Evolutionary conservation across 2,797 vertebrate species (phyloP), one percentile per base, ranked within the genome.

Genomic region (Sylvilagus floridanus): DNA sequence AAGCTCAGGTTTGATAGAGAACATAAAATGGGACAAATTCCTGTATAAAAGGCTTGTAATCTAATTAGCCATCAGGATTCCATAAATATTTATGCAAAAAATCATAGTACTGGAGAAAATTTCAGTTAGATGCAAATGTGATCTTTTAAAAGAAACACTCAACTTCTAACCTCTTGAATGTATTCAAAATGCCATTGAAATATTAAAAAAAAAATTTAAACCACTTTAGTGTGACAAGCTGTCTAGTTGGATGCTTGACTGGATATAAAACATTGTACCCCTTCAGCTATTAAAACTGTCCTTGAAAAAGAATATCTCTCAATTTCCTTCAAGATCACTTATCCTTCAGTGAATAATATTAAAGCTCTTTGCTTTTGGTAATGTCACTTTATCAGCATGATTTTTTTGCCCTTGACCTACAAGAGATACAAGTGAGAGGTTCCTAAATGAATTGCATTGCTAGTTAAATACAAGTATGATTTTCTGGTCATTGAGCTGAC

Each of bases 251-350:
- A 95, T 76, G 76, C 73, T 83, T 92, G 76, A 63, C 76, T 91
- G 62, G 71, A 87, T 95, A 94, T 91, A 91, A 93, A 95, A 68
- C 69, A 84, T 88, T 82, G 86, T 54, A 83, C 54, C 85, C 73
- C 76, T 96, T 94, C 60, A 88, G 92, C 86, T 96, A 84, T 95
- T 96, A 97, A 96, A 79, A n/a, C 37, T 96, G 96, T 84, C 84
- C 93, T 97, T 96, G 95, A 84, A 91, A 97, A 93, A 84, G 90
- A 91, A 76, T 94, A 19, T 88, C 90, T 96, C 88, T 94, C 79
- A 92, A 17, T 96, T 97, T 96, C 77, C 76, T 95, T 96, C 84
- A 91, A 93, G 86, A 95, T 96, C 93, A 90, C 62, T 91, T 93
- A 47, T 83, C 73, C 91, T 96, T 94, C 94, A 91, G 0, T 91